Percentiles rank a stretch among this genome's conserved stretches.
Conservation (phyloP, 1,140 invertebrate species). For the Temnothorax curvispinosus region DNA sequence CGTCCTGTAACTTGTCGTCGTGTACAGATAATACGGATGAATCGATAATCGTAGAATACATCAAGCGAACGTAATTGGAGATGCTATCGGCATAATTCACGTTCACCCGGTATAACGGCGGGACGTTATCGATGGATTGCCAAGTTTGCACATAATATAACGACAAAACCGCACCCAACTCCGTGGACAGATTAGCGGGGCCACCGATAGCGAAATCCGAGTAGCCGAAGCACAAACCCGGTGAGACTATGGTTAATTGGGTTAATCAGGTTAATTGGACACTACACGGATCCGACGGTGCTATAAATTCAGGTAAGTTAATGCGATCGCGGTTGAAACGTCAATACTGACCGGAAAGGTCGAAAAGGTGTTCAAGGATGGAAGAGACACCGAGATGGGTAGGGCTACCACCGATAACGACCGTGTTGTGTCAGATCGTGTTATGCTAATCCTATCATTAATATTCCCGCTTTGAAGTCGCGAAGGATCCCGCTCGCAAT, state of each 20-base stretch:
- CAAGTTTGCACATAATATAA: conserved; percentile 61
- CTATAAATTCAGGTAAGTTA: conserved; percentile 51
- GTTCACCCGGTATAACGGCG: conserved; percentile 42
- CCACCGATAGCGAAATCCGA: conserved; percentile 56
- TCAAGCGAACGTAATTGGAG: conserved; percentile 46
- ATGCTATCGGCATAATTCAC: conserved; percentile 54
- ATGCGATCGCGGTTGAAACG: conserved; percentile 42
- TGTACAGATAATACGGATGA: conserved; percentile 23
- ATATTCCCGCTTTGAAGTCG: not conserved
- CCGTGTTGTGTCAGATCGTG: not conserved
- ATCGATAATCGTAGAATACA: conserved; percentile 45
- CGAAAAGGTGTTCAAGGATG: not conserved
- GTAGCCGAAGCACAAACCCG: conserved; percentile 43
- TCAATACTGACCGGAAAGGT: conserved; percentile 25
- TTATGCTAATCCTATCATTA: not conserved
- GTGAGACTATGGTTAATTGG: conserved; percentile 56
- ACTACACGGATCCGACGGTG: not conserved
- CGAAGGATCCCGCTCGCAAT: not conserved
- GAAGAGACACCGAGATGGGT: not conserved
- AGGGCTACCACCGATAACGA: not conserved
- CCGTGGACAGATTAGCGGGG: conserved; percentile 54
- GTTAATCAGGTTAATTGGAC: conserved; percentile 68
- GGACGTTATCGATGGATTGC: conserved; percentile 56
- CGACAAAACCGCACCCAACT: conserved; percentile 58
- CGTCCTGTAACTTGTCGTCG: conserved; percentile 1